A percentile compares a stretch with the other conserved stretches of the same genome.
Conservation (phyloP, 2,113 vertebrate genomes). For the Alligator sinensis region DNA sequence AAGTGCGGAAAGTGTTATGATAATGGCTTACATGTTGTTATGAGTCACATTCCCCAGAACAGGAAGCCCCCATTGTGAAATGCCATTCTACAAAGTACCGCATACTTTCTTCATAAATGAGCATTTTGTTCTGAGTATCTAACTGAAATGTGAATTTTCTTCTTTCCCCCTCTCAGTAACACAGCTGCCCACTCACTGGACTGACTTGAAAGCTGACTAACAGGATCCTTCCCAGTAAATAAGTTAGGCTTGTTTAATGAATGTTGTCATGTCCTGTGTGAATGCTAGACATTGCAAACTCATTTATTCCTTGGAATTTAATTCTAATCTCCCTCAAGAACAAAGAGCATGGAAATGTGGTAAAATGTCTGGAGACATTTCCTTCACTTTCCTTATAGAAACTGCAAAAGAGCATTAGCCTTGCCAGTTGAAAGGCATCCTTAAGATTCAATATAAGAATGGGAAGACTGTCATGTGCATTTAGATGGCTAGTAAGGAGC, state of each 20-base stretch:
- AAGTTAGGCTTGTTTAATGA: not conserved
- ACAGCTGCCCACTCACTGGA: not conserved
- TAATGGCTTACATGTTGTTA: not conserved
- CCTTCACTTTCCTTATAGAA: not conserved
- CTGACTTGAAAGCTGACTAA: not conserved
- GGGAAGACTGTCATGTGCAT: not conserved
- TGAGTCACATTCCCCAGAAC: not conserved
- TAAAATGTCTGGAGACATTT: not conserved
- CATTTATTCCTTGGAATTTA: constrained; percentile 1
- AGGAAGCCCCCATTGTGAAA: not conserved
- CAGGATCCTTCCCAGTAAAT: not conserved
- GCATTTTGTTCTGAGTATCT: not conserved
- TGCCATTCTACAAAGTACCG: not conserved
- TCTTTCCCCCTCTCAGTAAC: not conserved
- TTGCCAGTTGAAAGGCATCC: not conserved
- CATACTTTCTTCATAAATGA: not conserved
- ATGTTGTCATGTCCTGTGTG: not conserved
- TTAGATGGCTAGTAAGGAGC: not conserved
- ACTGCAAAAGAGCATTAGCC: not conserved
- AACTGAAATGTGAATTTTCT: not conserved
- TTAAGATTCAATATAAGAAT: not conserved
- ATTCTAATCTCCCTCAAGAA: not conserved
- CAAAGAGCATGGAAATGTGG: not conserved
- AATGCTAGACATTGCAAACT: not conserved
- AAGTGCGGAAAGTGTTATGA: not conserved